Evolutionary conservation across 2,113 vertebrate species (phyloP).

Genomic region (Oenanthe oenanthe): DNA sequence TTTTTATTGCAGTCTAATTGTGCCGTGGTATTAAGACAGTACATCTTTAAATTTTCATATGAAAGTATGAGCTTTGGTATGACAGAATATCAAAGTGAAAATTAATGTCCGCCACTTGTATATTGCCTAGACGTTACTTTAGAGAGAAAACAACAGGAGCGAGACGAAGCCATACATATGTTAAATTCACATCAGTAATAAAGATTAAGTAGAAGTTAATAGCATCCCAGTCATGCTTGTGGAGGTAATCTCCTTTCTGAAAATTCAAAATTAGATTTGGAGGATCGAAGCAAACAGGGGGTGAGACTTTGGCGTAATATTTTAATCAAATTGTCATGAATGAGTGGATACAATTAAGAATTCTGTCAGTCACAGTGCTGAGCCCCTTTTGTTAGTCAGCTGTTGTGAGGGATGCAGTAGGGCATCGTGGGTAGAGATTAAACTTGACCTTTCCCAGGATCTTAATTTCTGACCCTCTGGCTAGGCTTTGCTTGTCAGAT

Average conservation of each 20-base stretch:
- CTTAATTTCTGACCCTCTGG: constrained; percentile 77
- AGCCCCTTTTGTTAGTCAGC: constrained; percentile 88
- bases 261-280: constrained; percentile 99
- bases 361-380: constrained; percentile 94
- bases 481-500: constrained; percentile 71
- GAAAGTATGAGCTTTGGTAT: constrained; percentile 36
- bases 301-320: constrained; percentile 98
- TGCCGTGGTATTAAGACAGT: neutral
- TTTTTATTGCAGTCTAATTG: neutral
- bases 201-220: constrained; percentile 99
- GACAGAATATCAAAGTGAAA: constrained; percentile 68
- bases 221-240: constrained; percentile 96
- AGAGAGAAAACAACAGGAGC: constrained; percentile 77
- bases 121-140: constrained; percentile 75
- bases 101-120: constrained; percentile 65
- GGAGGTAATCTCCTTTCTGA: constrained; percentile 98
- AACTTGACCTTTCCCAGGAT: constrained; percentile 83
- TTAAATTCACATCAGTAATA: constrained; percentile 95
- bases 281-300: constrained; percentile 98
- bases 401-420: constrained; percentile 75
- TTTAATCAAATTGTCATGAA: constrained; percentile 99
- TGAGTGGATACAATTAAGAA: constrained; percentile 99
- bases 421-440: constrained; percentile 75
- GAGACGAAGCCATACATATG: constrained; percentile 92
- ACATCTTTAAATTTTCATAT: constrained; percentile 41